Conservation (phyloP, 1,140 invertebrate genomes). For the Aphidius ervi region DNA sequence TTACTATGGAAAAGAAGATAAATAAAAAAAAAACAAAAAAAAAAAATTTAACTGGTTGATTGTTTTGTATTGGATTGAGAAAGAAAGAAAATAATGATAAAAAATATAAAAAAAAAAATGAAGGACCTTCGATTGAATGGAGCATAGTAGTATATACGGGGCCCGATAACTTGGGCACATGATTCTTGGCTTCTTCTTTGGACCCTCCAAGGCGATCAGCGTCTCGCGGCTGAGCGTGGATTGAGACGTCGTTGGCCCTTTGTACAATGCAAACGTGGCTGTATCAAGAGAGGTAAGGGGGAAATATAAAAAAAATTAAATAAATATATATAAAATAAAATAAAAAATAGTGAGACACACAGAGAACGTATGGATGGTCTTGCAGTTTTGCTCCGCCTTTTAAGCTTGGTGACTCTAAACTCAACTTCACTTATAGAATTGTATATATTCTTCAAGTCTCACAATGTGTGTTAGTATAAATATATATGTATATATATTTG, state of each 20-base stretch:
- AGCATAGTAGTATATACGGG: not conserved
- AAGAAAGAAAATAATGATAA: too few relatives aligned
- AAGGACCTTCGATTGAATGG: constrained; percentile 1
- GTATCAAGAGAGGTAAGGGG: not conserved
- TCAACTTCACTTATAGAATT: too few relatives aligned
- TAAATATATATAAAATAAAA: not conserved
- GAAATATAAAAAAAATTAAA: too few relatives aligned
- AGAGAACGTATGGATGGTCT: constrained; percentile 3
- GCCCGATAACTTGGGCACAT: constrained; percentile 3
- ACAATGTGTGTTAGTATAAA: too few relatives aligned
- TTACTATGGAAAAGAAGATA: constrained; percentile 20
- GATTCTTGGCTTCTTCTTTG: too few relatives aligned
- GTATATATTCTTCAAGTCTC: too few relatives aligned
- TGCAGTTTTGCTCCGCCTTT: not conserved
- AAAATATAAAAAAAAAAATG: too few relatives aligned
- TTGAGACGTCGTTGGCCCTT: constrained; percentile 54
- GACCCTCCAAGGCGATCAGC: constrained; percentile 48
- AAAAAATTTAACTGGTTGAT: not conserved
- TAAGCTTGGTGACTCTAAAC: too few relatives aligned
- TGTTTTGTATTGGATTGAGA: too few relatives aligned
- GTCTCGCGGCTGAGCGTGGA: constrained; percentile 32
- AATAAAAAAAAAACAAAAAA: constrained; percentile 9
- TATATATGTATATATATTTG: too few relatives aligned
- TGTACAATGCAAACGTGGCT: constrained; percentile 36
- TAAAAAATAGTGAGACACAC: constrained; percentile 3